These are phyloP conservation scores for Hydropotes inermis DNA, from an alignment of 2,113 vertebrate genomes.

Conservation along the genomic window DNA sequence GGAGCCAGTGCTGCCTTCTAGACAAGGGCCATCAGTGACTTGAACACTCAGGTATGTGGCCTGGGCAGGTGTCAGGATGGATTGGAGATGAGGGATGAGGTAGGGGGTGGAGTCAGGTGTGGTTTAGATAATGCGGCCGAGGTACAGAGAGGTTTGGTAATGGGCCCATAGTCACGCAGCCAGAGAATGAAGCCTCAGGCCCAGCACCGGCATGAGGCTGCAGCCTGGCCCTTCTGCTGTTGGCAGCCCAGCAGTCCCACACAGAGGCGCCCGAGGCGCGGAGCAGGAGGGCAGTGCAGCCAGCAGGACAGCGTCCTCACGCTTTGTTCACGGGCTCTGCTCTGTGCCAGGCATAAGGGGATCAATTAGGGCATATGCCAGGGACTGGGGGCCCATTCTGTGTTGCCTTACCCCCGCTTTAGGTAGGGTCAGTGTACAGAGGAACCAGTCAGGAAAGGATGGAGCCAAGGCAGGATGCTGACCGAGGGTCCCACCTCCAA, in stretches of 20 bases:
- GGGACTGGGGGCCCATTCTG: background rate
- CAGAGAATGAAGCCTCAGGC: background rate
- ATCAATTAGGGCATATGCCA: background rate
- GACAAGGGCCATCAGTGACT: background rate
- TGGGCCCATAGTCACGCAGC: background rate
- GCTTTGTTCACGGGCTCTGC: background rate
- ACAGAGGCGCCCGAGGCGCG: accelerated
- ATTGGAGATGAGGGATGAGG: background rate
- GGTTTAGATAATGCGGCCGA: background rate
- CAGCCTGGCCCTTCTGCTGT: background rate
- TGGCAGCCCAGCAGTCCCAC: background rate
- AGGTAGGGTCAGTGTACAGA: accelerated
- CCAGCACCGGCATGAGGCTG: accelerated
- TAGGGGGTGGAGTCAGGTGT: background rate
- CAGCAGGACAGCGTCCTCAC: accelerated
- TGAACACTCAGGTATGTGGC: background rate
- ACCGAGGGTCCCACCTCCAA: background rate
- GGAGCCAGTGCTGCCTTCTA: background rate
- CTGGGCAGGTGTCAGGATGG: background rate
- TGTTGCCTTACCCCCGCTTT: background rate
- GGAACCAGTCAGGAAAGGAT: background rate
- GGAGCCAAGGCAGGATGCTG: background rate
- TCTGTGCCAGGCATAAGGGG: background rate
- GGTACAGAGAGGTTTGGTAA: background rate
- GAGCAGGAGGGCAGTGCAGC: background rate